phyloP scores from a whole-genome alignment of 2,888 invertebrate species.

The Onthophagus sagittarius region DNA sequence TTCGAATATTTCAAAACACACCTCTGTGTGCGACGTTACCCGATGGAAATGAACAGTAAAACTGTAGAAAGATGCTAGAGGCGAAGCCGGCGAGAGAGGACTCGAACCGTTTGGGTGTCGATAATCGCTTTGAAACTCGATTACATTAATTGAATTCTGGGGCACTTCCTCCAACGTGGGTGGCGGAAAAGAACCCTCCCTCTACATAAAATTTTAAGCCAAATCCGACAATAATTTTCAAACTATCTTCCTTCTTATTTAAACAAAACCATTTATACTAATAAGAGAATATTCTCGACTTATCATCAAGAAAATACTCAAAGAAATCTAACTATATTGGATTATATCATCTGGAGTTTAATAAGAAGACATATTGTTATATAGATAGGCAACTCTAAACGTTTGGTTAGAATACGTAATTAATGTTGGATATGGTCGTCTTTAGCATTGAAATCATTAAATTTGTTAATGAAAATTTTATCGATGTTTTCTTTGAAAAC shows the following conservation, averaged over 20 bases:
- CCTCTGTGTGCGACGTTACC: background rate
- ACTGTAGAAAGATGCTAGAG: background rate
- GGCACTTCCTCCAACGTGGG: background rate
- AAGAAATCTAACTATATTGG: no score
- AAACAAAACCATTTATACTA: no score
- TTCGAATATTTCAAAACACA: background rate
- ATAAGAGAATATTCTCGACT: no score
- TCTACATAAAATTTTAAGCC: background rate
- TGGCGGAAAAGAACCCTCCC: background rate
- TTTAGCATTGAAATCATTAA: no score
- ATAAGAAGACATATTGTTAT: no score
- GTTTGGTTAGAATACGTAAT: no score
- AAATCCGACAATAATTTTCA: background rate
- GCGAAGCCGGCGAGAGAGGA: background rate
- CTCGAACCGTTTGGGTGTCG: background rate
- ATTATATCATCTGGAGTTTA: no score
- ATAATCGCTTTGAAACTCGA: constrained; percentile 7
- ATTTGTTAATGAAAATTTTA: no score
- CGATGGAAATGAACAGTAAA: background rate
- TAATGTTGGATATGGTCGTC: no score
- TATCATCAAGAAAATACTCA: no score
- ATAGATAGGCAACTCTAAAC: no score
- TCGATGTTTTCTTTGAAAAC: no score
- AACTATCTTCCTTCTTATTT: background rate
- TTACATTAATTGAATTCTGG: constrained; percentile 12